phyloP scores from a whole-genome alignment of 2,113 vertebrate species.

The Meriones unguiculatus region DNA sequence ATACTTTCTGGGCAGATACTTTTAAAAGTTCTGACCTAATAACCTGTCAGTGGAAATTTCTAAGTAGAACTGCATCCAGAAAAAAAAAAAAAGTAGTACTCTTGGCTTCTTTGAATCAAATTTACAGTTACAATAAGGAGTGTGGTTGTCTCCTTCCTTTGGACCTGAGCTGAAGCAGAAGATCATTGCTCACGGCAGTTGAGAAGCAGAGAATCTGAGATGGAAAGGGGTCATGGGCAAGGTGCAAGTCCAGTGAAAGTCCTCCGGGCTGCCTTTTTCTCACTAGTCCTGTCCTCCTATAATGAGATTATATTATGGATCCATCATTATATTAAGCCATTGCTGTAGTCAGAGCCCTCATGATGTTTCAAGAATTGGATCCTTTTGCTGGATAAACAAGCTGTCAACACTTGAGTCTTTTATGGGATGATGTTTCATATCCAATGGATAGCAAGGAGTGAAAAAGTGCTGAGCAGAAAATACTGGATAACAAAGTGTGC shows the following conservation, averaged over 20 bases:
- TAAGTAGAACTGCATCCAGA: background rate
- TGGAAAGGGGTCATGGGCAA: background rate
- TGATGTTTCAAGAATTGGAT: background rate
- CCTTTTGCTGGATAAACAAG: background rate
- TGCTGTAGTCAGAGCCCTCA: background rate
- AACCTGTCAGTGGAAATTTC: background rate
- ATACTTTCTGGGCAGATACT: background rate
- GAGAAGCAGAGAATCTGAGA: background rate
- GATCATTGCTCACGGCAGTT: background rate
- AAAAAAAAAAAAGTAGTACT: rapidly evolving
- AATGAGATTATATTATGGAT: background rate
- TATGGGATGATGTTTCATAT: background rate
- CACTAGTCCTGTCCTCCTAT: background rate
- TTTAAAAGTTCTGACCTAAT: background rate
- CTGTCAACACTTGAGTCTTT: background rate
- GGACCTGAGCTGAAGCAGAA: background rate
- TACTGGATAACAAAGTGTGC: background rate
- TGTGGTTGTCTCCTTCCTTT: background rate
- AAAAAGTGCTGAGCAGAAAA: background rate
- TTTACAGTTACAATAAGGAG: background rate
- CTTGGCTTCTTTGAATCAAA: background rate
- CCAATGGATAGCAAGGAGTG: background rate
- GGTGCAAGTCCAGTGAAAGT: background rate
- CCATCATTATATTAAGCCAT: background rate
- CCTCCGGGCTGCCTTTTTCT: background rate